Base-by-base conservation (phyloP, 1,140 invertebrate genomes). In the Drosophila dunni region DNA sequence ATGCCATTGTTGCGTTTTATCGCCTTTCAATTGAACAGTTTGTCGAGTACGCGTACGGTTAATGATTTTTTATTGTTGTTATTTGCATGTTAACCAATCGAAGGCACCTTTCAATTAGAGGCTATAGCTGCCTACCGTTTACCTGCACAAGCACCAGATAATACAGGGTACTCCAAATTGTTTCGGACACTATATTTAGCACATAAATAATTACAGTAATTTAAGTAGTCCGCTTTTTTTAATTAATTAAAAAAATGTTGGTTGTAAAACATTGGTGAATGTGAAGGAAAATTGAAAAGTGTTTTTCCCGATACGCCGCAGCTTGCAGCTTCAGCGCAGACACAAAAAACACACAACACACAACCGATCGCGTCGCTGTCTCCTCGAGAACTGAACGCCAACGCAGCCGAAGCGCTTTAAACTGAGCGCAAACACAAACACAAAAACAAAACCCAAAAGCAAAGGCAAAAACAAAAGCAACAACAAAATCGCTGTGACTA, bases 301-400 rank as follows among this genome's bases (percentile, higher is more conserved):
- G 50, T 53, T 53, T 53, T 51, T 34, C 33, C 33, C 50, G 50
- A 53, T 36, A 42, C 50, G 29, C 10, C 44, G 15, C n/a, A 38
- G 56, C 44, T 53, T 38, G 63, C 64, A 57, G 53, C 53, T 57
- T 57, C 51, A 54, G 15, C 48, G 15, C 50, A 62, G 44, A 40
- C 24, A 29, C 24, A 29, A 29, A 34, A 38, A 34, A 38, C 11
- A 60, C 42, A 20, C 38, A 63, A 63, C 57, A 61, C 70, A 74
- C 79, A 73, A 79, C 75, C 83, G 83, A 83, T 79, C 77, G 83
- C 78, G 67, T 48, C 83, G 83, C 67, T 53, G 83, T 82, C 83
- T 86, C 71, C 73, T 83, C 79, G 83, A 86, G 83, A 86, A 86
- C 83, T 86, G 83, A 86, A 79, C 75, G 75, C 82, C 84, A 89